Evolutionary conservation across 2,113 vertebrate genomes (phyloP), one percentile per base, ranked within the genome.

Genomic region (Halichoeres trimaculatus): DNA sequence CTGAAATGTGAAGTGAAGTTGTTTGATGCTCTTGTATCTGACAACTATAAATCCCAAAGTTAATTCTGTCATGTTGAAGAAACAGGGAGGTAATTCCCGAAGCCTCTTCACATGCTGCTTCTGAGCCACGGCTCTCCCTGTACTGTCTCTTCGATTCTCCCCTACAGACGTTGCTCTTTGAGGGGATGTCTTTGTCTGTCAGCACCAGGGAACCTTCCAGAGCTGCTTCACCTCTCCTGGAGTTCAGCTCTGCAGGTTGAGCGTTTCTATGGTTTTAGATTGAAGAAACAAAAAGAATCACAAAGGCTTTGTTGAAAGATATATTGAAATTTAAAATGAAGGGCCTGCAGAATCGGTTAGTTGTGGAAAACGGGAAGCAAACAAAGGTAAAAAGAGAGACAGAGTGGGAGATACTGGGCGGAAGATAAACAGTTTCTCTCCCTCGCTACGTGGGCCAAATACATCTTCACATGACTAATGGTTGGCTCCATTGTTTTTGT

Each of bases 181-280:
- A 85, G 65, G 64, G 67, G 55, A 72, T 11, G 75, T 81, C 83
- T 90, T 89, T 81, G 78, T 90, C 83, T 62, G 79, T 83, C 85
- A 78, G 26, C 52, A 8, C 62, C 14, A 58, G 62, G 52, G 56
- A 72, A 50, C 26, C 41, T 78, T 85, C 80, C 79, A 86, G 66
- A 45, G 22, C 59, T 23, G 23, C 55, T 86, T 91, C 63, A 84
- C 80, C 65, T 70, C 64, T 62, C 62, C 52, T 75, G 16, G 40
- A 71, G 70, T 70, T 83, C 20, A 45, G 10, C 67, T 74, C 20
- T 3, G 26, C 0, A 17, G 65, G 81, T 19, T 41, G 10, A 76
- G 36, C 9, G 59, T 76, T 73, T 70, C 73, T 67, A 64, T 30
- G 73, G 59, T 73, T 74, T 48, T 40, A 74, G 23, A 82, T 61